phyloP scores from a whole-genome alignment of 1,140 invertebrate genomes.

The Lycorma delicatula region DNA sequence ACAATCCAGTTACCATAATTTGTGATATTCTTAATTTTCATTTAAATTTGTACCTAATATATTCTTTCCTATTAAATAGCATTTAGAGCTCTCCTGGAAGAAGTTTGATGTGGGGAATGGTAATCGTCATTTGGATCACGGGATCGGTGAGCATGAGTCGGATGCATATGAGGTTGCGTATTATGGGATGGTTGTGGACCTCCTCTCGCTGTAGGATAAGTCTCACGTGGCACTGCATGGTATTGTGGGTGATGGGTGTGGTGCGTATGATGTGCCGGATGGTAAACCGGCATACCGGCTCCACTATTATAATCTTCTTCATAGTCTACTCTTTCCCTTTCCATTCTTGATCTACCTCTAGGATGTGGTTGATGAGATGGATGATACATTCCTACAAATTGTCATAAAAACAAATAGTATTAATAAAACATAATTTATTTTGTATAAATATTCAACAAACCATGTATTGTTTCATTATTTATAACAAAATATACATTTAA shows the following conservation, averaged over 20 bases:
- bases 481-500: too few relatives aligned
- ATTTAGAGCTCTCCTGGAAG: slow-evolving; percentile 43
- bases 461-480: too few relatives aligned
- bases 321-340: not conserved
- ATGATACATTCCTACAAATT: slow-evolving; percentile 16
- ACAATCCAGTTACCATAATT: not conserved
- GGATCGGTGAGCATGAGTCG: slow-evolving; percentile 13
- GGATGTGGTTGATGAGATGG: slow-evolving; percentile 8
- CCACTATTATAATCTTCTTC: not conserved
- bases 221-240: slow-evolving; percentile 7
- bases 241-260: slow-evolving; percentile 13
- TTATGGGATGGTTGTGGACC: not conserved
- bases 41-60: slow-evolving; percentile 15
- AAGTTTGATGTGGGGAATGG: slow-evolving; percentile 41
- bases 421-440: too few relatives aligned
- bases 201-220: slow-evolving; percentile 4
- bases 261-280: slow-evolving; percentile 24
- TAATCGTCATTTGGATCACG: slow-evolving; percentile 38
- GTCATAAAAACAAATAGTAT: slow-evolving; percentile 28
- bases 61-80: slow-evolving; percentile 38
- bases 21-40: too few relatives aligned
- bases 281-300: not conserved
- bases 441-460: too few relatives aligned
- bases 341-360: not conserved
- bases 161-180: slow-evolving; percentile 1